These are phyloP conservation scores for Prunella himalayana DNA, from an alignment of 2,113 vertebrate genomes.

Conservation along the genomic window DNA sequence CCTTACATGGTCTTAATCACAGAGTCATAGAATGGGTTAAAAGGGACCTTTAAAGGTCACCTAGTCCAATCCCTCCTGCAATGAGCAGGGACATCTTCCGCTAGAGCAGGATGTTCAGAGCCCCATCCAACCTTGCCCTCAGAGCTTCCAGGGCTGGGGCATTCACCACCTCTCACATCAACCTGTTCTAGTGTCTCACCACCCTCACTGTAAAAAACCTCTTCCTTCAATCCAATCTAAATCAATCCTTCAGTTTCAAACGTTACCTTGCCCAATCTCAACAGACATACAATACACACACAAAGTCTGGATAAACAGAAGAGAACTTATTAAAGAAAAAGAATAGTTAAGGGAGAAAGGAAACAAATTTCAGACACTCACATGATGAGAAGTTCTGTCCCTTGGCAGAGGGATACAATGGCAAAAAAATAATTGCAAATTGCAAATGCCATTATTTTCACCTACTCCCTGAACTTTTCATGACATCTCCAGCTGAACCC, in stretches of 20 bases:
- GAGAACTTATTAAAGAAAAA: not conserved
- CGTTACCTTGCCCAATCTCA: accelerated
- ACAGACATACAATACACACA: not conserved
- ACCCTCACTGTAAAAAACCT: not conserved
- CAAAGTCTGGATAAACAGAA: not conserved
- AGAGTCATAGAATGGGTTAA: not conserved
- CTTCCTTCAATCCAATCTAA: not conserved
- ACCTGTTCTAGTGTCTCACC: not conserved
- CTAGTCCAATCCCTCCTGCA: not conserved
- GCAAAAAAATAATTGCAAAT: not conserved
- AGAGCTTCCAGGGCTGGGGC: not conserved
- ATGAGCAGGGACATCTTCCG: not conserved
- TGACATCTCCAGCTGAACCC: not conserved
- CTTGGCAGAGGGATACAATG: not conserved
- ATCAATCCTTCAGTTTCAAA: not conserved
- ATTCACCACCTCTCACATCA: not conserved
- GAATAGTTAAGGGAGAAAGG: not conserved
- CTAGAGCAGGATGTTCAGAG: not conserved
- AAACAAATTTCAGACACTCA: not conserved
- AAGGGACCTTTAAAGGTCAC: not conserved
- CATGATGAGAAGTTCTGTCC: not conserved
- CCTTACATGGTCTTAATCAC: not conserved
- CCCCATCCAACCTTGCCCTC: not conserved
- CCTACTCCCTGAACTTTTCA: not conserved
- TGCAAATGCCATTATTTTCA: not conserved